Evolutionary conservation across 2,888 invertebrate species (phyloP), one percentile per base, ranked within the genome.

Genomic region (Ommatoiulus sabulosus): DNA sequence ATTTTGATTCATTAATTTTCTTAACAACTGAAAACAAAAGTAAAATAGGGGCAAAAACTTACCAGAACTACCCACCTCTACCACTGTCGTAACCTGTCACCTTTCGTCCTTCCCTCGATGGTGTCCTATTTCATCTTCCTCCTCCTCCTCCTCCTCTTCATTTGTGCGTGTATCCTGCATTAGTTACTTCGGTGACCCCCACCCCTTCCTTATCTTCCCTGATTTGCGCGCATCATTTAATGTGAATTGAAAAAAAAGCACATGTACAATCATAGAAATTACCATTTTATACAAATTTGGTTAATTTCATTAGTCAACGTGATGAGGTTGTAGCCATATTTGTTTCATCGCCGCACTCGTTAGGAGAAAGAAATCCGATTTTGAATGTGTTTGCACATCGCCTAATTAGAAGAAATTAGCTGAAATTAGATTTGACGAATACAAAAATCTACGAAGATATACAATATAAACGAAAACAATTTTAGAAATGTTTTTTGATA

Each of bases 201-300:
- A n/a, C 63, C 5, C 46, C 57, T n/a, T n/a, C 52, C 10, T 24
- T 72, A 24, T 24, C 24, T 24, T 24, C 72, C 72, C 35, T 80
- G 12, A 35, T 80, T 80, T 80, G 80, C 35, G 80, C 80, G 35
- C 80, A 80, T 80, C 80, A 80, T 80, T 80, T 24, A 35, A 20
- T 80, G 80, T 24, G 80, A 80, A 80, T 35, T 80, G 80, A 80
- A 86, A 86, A 84, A 85, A 86, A 86, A 86, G 86, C 86, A 86
- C 52, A 86, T 44, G 86, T 86, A 86, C 86, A 86, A 86, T 86
- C 86, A 86, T 52, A 86, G 86, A 48, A 48, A 86, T 86, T 46
- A 86, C 86, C 86, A 86, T 86, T 48, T 86, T 86, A 52, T 86
- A 48, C 86, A 86, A 86, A 86, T 86, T 86, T 86, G 46, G 52